Evolutionary conservation across 2,888 invertebrate species (phyloP).

Genomic region (Leucophenga montana): DNA sequence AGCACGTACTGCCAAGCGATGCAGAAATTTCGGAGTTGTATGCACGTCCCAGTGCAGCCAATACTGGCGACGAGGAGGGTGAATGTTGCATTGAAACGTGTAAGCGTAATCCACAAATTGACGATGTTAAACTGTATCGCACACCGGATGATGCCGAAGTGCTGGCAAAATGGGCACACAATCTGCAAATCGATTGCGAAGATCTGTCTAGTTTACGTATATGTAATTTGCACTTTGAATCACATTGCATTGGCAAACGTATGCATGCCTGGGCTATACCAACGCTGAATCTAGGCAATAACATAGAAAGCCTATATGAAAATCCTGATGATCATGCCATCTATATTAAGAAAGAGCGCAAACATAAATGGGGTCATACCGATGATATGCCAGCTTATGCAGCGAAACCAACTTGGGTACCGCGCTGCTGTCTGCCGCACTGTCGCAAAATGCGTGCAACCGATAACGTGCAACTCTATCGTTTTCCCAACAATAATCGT

Average conservation of each 20-base stretch:
- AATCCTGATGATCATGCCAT: conserved; percentile 59
- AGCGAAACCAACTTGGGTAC: conserved; percentile 57
- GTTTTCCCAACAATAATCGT: conserved; percentile 65
- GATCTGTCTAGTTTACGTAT: conserved; percentile 54
- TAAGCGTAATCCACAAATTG: conserved; percentile 67
- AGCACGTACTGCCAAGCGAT: conserved; percentile 58
- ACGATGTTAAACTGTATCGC: conserved; percentile 65
- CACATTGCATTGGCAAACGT: conserved; percentile 67
- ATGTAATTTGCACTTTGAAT: conserved; percentile 66
- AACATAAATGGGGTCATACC: conserved; percentile 24
- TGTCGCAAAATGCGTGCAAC: conserved; percentile 64
- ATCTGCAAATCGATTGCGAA: conserved; percentile 57
- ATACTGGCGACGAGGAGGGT: conserved; percentile 65
- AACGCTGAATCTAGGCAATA: conserved; percentile 62
- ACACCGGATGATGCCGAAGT: conserved; percentile 64
- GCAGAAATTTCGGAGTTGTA: conserved; percentile 64
- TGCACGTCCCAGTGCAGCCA: conserved; percentile 56
- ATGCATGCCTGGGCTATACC: conserved; percentile 67
- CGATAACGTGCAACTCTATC: conserved; percentile 65
- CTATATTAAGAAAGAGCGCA: conserved; percentile 39
- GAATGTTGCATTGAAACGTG: conserved; percentile 66
- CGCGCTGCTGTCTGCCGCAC: conserved; percentile 66
- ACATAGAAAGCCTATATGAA: conserved; percentile 63
- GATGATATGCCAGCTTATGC: conserved; percentile 29
- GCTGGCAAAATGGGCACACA: conserved; percentile 67